Percentiles rank a stretch among this genome's conserved stretches.
phyloP scores from a whole-genome alignment of 2,113 vertebrate genomes.

The Corapipo altera region DNA sequence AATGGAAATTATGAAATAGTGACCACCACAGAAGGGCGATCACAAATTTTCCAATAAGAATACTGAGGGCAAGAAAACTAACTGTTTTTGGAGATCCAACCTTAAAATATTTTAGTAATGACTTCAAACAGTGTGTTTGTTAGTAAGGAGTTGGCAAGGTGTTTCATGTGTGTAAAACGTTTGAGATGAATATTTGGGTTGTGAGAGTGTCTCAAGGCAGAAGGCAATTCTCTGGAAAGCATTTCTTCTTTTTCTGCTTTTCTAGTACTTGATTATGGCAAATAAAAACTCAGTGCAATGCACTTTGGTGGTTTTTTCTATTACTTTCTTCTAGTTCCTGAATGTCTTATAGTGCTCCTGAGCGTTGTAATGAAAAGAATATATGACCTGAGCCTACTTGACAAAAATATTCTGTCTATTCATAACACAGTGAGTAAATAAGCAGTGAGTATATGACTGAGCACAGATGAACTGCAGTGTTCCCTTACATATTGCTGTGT shows the following conservation, averaged over 20 bases:
- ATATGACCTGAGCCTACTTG: conserved; percentile 3
- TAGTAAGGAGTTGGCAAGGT: not conserved
- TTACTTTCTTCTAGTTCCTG: not conserved
- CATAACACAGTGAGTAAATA: conserved; percentile 25
- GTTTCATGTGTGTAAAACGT: not conserved
- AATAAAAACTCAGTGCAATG: not conserved
- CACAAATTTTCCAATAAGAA: not conserved
- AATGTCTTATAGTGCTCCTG: not conserved
- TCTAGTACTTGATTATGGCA: not conserved
- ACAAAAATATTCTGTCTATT: conserved; percentile 13
- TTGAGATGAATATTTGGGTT: not conserved
- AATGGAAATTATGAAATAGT: not conserved
- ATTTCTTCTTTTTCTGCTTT: not conserved
- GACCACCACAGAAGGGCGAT: not conserved
- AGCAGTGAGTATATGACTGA: conserved; percentile 1
- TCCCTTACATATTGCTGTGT: not conserved
- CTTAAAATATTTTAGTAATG: not conserved
- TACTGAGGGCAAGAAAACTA: not conserved
- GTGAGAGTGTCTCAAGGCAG: not conserved
- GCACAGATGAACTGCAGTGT: not conserved
- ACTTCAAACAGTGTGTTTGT: not conserved
- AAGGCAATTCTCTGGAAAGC: not conserved
- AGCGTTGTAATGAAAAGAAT: conserved; percentile 18
- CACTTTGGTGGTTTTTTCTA: not conserved
- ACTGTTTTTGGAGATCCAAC: not conserved